Evolutionary conservation across 1,140 invertebrate genomes (phyloP), one percentile per base, ranked within the genome.

Genomic region (Brachionus rubens): DNA sequence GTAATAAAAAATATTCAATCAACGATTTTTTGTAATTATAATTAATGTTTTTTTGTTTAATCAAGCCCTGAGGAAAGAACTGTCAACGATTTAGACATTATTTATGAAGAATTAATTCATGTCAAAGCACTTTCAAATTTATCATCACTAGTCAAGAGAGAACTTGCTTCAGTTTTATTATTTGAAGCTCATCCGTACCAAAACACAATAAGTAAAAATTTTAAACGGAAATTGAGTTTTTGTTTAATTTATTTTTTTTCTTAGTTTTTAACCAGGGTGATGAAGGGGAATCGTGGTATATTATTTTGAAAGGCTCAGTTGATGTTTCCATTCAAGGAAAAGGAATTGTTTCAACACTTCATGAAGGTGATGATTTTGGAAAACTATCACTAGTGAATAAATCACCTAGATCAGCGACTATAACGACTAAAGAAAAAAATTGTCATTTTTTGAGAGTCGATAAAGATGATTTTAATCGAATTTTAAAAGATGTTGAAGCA

Each of bases 241-340:
- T 21, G 28, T 33, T 65, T 48, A 47, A 30, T 30, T 43, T 9
- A 14, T 6, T 21, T 41, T 28, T 14, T 80, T 70, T 80, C 77
- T 81, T 81, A 91, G 91, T 93, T 80, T 94, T 94, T 82, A 91
- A 91, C 81, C 92, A 93, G 86, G 92, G 92, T 47, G 91, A 93
- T 81, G 90, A 91, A 82, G 92, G 91, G n/a, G 88, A 90, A 78
- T 91, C 90, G 24, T 93, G 92, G 92, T 93, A 92, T 84, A 91
- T 93, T 46, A 89, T 93, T 77, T 86, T 93, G 30, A 89, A 89
- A 79, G 91, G 91, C 14, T 91, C 91, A 0, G 91, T 93, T 3
- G 91, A 92, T 82, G 91, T 93, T 54, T 90, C 91, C 41, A 92
- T 92, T 79, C 89, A 91, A 81, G 91, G 91, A 62, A 93, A 93